phyloP scores from a whole-genome alignment of 2,888 invertebrate genomes.

The Acanthoscelides obtectus region DNA sequence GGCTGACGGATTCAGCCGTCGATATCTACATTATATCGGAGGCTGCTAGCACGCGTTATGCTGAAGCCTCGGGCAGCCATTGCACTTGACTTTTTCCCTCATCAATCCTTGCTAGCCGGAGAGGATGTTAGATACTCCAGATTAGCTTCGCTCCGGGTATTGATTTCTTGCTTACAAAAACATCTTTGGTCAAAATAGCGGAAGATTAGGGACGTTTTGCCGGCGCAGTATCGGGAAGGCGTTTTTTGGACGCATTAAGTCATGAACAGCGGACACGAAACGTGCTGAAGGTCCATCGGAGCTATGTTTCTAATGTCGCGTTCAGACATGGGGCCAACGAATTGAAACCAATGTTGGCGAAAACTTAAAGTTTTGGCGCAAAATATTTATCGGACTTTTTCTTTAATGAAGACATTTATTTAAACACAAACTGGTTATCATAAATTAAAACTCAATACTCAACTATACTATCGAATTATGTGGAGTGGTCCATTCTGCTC shows the following conservation, averaged over 20 bases:
- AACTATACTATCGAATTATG: too few species aligned
- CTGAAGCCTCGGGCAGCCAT: constrained; percentile 21
- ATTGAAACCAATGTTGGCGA: too few species aligned
- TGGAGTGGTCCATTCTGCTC: too few species aligned
- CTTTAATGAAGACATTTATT: too few species aligned
- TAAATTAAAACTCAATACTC: too few species aligned
- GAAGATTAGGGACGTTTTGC: background rate
- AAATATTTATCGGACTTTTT: too few species aligned
- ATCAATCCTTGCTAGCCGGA: constrained; percentile 36
- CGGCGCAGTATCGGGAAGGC: background rate
- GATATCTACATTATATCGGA: constrained; percentile 40
- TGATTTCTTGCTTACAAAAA: background rate
- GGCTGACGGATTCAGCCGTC: constrained; percentile 9
- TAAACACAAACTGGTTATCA: too few species aligned
- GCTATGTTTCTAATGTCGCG: too few species aligned
- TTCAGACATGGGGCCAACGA: too few species aligned
- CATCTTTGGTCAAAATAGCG: background rate
- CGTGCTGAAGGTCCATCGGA: too few species aligned
- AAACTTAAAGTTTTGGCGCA: too few species aligned
- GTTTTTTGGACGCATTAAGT: background rate
- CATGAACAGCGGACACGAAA: background rate
- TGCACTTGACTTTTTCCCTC: constrained; percentile 37
- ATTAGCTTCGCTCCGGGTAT: background rate
- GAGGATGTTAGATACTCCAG: background rate
- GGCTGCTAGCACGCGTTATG: constrained; percentile 13